phyloP scores from a whole-genome alignment of 2,113 vertebrate species.

The Phycodurus eques region DNA sequence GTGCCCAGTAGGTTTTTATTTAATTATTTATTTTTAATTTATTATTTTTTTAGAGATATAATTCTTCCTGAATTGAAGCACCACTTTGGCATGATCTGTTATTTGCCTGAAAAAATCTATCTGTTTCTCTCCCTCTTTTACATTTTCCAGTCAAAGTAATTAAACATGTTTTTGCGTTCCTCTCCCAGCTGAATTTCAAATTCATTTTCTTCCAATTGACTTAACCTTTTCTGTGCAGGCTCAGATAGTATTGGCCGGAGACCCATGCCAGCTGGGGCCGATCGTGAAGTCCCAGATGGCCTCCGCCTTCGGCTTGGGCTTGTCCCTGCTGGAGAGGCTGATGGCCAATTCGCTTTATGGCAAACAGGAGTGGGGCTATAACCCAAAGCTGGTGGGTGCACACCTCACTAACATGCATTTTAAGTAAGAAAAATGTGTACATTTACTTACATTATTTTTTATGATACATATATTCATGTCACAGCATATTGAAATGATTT shows the following conservation, averaged over 20 bases:
- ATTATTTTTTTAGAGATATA: no score
- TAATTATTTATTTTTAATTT: no score
- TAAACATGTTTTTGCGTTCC: background rate
- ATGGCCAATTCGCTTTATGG: slow-evolving; percentile 79
- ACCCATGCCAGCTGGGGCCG: slow-evolving; percentile 91
- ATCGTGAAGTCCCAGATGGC: slow-evolving; percentile 86
- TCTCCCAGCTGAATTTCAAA: background rate
- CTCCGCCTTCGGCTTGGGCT: slow-evolving; percentile 79
- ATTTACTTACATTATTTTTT: background rate
- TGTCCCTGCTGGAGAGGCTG: slow-evolving; percentile 87
- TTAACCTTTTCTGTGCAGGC: background rate
- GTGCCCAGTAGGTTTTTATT: no score
- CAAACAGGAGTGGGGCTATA: slow-evolving; percentile 82
- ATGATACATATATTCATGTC: background rate
- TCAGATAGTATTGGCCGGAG: slow-evolving; percentile 88
- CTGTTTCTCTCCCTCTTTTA: no score
- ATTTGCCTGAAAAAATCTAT: background rate
- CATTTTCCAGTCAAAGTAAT: background rate
- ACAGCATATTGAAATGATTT: background rate
- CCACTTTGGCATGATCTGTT: background rate
- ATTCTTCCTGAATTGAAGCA: background rate
- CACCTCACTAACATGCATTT: background rate
- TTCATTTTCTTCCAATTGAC: background rate
- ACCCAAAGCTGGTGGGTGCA: slow-evolving; percentile 85
- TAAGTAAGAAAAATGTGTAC: background rate